phyloP scores from a whole-genome alignment of 2,797 vertebrate species.

The Notolabrus celidotus region DNA sequence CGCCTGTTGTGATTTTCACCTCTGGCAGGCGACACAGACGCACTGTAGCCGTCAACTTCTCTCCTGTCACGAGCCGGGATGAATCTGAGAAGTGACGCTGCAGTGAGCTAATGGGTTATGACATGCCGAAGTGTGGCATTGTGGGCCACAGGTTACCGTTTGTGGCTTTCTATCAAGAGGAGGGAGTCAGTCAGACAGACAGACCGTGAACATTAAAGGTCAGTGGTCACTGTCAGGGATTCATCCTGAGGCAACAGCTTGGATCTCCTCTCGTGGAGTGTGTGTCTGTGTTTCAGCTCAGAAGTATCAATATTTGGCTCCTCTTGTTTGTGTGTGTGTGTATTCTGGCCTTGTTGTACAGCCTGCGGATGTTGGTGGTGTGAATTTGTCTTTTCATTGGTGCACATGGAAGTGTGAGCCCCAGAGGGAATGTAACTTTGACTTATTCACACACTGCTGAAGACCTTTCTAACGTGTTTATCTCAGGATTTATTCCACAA shows the following conservation, averaged over 20 bases:
- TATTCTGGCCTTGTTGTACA: constrained; percentile 13
- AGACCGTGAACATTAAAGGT: constrained; percentile 31
- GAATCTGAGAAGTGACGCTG: constrained; percentile 37
- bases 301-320: not conserved
- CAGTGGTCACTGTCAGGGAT: constrained; percentile 12
- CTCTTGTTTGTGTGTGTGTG: constrained; percentile 13
- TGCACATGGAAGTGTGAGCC: constrained; percentile 36
- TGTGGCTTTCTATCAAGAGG: constrained; percentile 48
- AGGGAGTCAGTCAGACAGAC: constrained; percentile 27
- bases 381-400: constrained; percentile 43
- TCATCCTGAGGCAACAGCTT: constrained; percentile 4
- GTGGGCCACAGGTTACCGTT: constrained; percentile 55
- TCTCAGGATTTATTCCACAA: constrained; percentile 16
- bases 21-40: constrained; percentile 11
- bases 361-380: constrained; percentile 51
- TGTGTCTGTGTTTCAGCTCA: constrained; percentile 3
- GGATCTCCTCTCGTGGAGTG: constrained; percentile 4
- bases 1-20: constrained; percentile 28
- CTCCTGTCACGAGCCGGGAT: not conserved
- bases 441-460: constrained; percentile 29
- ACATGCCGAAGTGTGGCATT: constrained; percentile 52
- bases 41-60: not conserved
- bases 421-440: constrained; percentile 27
- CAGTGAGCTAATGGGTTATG: constrained; percentile 39
- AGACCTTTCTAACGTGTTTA: constrained; percentile 21